Evolutionary conservation across 2,888 invertebrate genomes (phyloP).

Genomic region (Amiota minor): DNA sequence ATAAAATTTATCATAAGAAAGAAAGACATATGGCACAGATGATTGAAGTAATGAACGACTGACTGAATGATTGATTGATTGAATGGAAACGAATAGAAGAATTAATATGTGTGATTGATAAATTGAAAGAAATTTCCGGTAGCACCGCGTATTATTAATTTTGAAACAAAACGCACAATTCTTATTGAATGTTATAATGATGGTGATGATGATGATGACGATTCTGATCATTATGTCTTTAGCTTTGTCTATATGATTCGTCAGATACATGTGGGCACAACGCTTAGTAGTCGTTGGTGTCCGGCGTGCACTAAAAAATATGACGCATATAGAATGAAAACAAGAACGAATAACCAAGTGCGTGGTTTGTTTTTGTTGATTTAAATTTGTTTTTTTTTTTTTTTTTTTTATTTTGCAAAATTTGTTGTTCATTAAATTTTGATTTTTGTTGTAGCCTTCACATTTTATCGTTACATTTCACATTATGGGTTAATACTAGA

Average conservation of each 20-base stretch:
- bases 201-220: no score
- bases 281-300: neutral
- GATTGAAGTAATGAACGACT: neutral
- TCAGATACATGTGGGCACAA: neutral
- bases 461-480: no score
- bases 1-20: no score
- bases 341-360: no score
- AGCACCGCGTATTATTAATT: neutral
- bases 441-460: no score
- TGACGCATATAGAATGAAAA: constrained; percentile 1
- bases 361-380: neutral
- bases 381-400: constrained; percentile 2
- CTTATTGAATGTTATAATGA: neutral
- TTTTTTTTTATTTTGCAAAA: no score
- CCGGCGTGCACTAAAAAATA: neutral
- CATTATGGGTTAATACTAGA: no score
- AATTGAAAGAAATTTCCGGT: constrained; percentile 13
- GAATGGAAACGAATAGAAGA: neutral
- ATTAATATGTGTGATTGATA: neutral
- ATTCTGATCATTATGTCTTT: no score
- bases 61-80: neutral
- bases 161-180: neutral
- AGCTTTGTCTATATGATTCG: no score
- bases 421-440: neutral
- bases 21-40: neutral